A percentile compares a stretch with the other conserved stretches of the same genome.
Conservation (phyloP, 1,140 invertebrate genomes). For the Zaprionus gabonicus region DNA sequence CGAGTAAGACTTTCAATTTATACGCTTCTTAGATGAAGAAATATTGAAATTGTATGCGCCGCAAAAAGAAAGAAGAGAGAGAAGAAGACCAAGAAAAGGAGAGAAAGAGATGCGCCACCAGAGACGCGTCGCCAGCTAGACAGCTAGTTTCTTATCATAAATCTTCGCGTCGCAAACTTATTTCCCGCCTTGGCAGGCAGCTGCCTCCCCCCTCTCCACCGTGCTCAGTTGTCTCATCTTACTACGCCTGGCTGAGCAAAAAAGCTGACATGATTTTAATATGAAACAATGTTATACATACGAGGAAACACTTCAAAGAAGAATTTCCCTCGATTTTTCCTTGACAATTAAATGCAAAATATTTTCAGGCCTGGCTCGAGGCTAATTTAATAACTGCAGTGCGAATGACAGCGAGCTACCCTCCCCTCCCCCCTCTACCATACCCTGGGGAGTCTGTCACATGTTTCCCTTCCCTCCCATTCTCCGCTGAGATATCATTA, state of each 20-base stretch:
- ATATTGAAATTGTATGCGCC: constrained; percentile 76
- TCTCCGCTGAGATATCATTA: constrained; percentile 76
- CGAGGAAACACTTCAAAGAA: constrained; percentile 18
- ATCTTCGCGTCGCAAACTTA: constrained; percentile 62
- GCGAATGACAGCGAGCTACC: background rate
- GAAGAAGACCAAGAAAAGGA: background rate
- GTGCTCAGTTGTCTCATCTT: background rate
- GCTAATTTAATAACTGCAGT: constrained; percentile 66
- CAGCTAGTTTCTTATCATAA: constrained; percentile 72
- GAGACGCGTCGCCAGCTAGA: constrained; percentile 35
- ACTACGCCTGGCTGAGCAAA: constrained; percentile 17
- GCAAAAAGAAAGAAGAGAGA: background rate
- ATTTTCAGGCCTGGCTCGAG: constrained; percentile 12
- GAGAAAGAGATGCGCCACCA: background rate
- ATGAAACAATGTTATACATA: constrained; percentile 16
- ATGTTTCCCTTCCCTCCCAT: constrained; percentile 22
- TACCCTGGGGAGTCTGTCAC: background rate
- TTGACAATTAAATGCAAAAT: constrained; percentile 58
- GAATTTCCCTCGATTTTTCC: background rate
- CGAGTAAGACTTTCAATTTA: constrained; percentile 79
- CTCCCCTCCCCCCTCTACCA: background rate
- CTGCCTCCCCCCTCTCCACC: no score
- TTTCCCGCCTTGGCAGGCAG: constrained; percentile 7
- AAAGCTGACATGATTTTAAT: constrained; percentile 21
- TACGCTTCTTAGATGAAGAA: constrained; percentile 66